Evolutionary conservation across 1,140 invertebrate species (phyloP), one percentile per base, ranked within the genome.

Genomic region (Trichonephila clavipes): DNA sequence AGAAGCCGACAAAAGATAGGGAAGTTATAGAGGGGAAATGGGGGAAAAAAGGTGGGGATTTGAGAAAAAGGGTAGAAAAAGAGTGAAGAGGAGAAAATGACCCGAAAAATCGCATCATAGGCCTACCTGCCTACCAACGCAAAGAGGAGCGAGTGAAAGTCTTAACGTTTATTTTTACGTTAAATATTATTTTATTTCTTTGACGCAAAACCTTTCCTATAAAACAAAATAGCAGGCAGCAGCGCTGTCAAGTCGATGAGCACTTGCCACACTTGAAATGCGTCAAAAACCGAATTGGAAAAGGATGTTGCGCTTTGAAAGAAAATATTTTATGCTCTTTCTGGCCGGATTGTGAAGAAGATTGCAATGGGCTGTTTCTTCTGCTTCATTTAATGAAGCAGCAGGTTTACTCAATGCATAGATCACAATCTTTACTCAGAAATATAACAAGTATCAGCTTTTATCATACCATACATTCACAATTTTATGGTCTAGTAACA

Each of bases 51-150:
- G 21, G 58, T 44, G 44, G 92, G 85, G 85, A 88, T 93, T 88
- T 88, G 92, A 62, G 66, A 90, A 82, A 81, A 81, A 88, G 83
- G 24, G 90, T 28, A 59, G 64, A 44, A 88, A 61, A 93, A 62
- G 66, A 88, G 62, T 34, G 82, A 86, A 59, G 91, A 62, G 66
- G 86, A 34, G 69, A 93, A 93, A 93, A 93, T 93, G 92, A 93
- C 92, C 92, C 92, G 92, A 93, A 81, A 93, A 93, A 93, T 93
- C 92, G 92, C 69, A 93, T 93, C 86, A 88, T 64, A 93, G 59
- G 92, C 92, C 92, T 88, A 93, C 92, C 86, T 93, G 92, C 92
- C 34, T 93, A 82, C 66, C 61, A 16, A 66, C 21, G 51, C 12
- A 34, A 86, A 40, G 24, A 88, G 5, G 19, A 64, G 64, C 19